Base-by-base conservation (phyloP, 1,140 invertebrate species). In the Nasonia giraulti region DNA sequence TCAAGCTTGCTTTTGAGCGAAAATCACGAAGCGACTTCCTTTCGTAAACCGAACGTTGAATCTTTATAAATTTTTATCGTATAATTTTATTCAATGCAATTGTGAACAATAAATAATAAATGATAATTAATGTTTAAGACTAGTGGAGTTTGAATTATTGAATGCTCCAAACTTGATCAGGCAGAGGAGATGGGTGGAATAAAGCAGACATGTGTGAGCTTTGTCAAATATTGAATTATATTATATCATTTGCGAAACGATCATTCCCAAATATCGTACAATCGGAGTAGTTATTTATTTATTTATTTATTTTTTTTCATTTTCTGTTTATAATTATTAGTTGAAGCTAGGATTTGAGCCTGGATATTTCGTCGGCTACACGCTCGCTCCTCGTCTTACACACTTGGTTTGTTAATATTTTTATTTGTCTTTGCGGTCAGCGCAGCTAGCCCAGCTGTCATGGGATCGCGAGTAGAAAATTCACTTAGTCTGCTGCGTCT, bases 171-270 rank as follows among this genome's bases (percentile, higher is more conserved):
- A 7, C 33, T 37, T 50, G 7, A 1, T 44, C 1, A 75, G 17
- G 17, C 20, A 14, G n/a, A 75, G 20, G 73, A 75, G 44, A 75
- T 12, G 27, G 68, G 31, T 40, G 50, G 23, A 85, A 84, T 83
- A 74, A 87, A 82, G 33, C 50, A 71, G 69, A 81, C 77, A 44
- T 55, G 44, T 75, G 74, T 82, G 47, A 82, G 80, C 75, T 87
- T 87, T 83, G 84, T 86, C 79, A 86, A 86, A 79, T 86, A 85
- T 83, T 84, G 77, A 83, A 82, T 86, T 84, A 86, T 87, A 86
- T 86, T 83, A 47, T 82, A 50, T 81, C 82, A 77, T 84, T 55
- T 83, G 76, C 47, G 80, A 83, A 83, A 80, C 76, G 50, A 86
- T 79, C 74, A 86, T 79, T 74, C 82, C 74, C 85, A 84, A 83